Base-by-base conservation (phyloP, 2,888 invertebrate species). In the Notodonta ziczac region DNA sequence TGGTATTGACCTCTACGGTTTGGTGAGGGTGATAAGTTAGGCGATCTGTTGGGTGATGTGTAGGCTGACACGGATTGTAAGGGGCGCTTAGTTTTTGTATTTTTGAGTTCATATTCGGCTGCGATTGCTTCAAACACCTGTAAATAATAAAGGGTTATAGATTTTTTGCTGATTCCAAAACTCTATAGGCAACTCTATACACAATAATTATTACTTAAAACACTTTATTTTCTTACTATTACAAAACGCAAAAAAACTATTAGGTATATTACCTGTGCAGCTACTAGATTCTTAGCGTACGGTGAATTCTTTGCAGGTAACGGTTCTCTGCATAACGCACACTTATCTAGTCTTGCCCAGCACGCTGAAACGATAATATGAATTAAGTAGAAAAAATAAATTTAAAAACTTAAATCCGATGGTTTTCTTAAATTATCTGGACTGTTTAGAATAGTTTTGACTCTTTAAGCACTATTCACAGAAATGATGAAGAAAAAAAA, bases 101-200 rank as follows among this genome's bases (percentile, higher is more conserved):
- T 85, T 68, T 91, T 93, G 8, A 93, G 77, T 73, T 92, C 90
- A 61, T 92, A 93, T 73, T 93, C 93, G 7, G 82, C 83, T 55
- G 92, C 93, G 67, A 93, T 93, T 4, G 93, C 91, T 84, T 93
- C 93, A 63, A 93, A 92, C 0, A 93, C 91, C 93, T 93, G 76
- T 5, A 78, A 80, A 56, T 9, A 10, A 42, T 10, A 42, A 42
- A 42, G 9, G 12, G 10, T 42, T 42, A 4, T 35, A 35, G 35
- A 6, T 3, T 35, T 1, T 0, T 6, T 35, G 35, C 24, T 24
- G 24, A 24, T 24, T 24, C 24, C 24, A 24, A 24, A 24, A 24
- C n/a, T n/a, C n/a, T n/a, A n/a, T n/a, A n/a, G n/a, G n/a, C n/a
- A n/a, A n/a, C n/a, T n/a, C n/a, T n/a, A n/a, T n/a, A n/a, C n/a